Conservation (phyloP, 2,888 invertebrate genomes). For the Agrotis segetum region DNA sequence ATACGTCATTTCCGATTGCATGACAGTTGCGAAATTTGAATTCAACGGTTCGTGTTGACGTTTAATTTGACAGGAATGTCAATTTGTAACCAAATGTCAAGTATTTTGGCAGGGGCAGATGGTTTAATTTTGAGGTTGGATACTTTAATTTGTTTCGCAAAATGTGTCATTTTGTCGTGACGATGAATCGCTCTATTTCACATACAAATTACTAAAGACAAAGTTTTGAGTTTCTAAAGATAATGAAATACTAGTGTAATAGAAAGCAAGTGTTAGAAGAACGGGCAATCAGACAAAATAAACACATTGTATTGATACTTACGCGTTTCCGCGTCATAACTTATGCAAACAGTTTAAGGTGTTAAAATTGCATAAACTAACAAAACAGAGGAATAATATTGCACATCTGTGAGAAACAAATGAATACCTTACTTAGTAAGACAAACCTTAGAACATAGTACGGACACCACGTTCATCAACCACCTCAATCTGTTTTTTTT, state of each 20-base stretch:
- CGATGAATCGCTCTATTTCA: background rate
- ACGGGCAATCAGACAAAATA: constrained; percentile 32
- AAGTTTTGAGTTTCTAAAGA: background rate
- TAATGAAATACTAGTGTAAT: background rate
- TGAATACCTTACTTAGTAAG: constrained; percentile 17
- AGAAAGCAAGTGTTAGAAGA: constrained; percentile 13
- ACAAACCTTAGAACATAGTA: background rate
- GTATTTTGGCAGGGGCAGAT: constrained; percentile 41
- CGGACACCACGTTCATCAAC: too few species aligned
- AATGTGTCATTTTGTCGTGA: constrained; percentile 12
- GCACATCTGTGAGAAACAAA: constrained; percentile 33
- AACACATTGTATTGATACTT: constrained; percentile 11
- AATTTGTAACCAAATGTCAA: constrained; percentile 47
- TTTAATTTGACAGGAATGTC: constrained; percentile 60
- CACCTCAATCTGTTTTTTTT: too few species aligned
- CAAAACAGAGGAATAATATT: constrained; percentile 23
- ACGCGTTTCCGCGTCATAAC: constrained; percentile 25
- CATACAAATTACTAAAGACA: background rate
- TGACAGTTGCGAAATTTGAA: constrained; percentile 70
- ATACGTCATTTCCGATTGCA: constrained; percentile 63
- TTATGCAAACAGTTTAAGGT: constrained; percentile 24
- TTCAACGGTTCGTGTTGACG: constrained; percentile 50
- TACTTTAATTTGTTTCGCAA: constrained; percentile 14
- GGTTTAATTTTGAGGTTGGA: constrained; percentile 11
- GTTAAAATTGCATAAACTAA: constrained; percentile 21